These are phyloP conservation scores for Scaptomyza polygonia DNA, from an alignment of 2,888 invertebrate genomes.

Conservation along the genomic window DNA sequence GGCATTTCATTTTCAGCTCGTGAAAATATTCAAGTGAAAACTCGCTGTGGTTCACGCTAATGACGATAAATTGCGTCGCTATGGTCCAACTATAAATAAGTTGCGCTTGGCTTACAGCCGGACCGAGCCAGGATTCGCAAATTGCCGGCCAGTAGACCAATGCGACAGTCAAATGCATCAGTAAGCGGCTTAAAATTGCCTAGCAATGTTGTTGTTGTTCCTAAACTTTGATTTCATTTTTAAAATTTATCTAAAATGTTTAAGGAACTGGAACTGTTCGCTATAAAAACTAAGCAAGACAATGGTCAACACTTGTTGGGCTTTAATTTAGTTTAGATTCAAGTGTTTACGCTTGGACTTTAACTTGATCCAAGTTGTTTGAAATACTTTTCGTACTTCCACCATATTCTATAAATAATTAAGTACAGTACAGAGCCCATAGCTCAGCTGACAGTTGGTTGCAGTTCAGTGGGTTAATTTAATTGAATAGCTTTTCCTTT, in stretches of 20 bases:
- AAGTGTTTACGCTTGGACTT: background rate
- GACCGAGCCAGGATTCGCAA: background rate
- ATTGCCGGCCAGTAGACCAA: slow-evolving; percentile 12
- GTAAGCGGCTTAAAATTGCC: slow-evolving; percentile 51
- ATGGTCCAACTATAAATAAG: slow-evolving; percentile 73
- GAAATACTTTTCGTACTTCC: background rate
- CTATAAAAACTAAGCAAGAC: too few species aligned
- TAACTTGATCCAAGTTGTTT: background rate
- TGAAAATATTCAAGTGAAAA: slow-evolving; percentile 79
- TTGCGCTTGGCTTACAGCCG: slow-evolving; percentile 52
- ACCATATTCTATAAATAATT: slow-evolving; percentile 48
- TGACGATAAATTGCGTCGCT: slow-evolving; percentile 76
- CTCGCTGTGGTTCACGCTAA: slow-evolving; percentile 65
- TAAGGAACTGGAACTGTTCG: background rate
- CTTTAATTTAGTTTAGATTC: background rate
- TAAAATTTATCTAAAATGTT: background rate
- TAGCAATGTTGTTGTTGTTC: slow-evolving; percentile 17
- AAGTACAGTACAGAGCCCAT: slow-evolving; percentile 17
- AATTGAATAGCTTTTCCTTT: slow-evolving; percentile 20
- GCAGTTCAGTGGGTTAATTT: slow-evolving; percentile 31
- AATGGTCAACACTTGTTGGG: background rate
- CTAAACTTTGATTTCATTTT: slow-evolving; percentile 3
- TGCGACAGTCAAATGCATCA: slow-evolving; percentile 47
- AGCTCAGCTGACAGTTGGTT: slow-evolving; percentile 22
- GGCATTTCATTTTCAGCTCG: slow-evolving; percentile 75